Percentiles rank a stretch among this genome's conserved stretches.
Conservation (phyloP, 2,113 vertebrate genomes). For the Ictalurus punctatus region DNA sequence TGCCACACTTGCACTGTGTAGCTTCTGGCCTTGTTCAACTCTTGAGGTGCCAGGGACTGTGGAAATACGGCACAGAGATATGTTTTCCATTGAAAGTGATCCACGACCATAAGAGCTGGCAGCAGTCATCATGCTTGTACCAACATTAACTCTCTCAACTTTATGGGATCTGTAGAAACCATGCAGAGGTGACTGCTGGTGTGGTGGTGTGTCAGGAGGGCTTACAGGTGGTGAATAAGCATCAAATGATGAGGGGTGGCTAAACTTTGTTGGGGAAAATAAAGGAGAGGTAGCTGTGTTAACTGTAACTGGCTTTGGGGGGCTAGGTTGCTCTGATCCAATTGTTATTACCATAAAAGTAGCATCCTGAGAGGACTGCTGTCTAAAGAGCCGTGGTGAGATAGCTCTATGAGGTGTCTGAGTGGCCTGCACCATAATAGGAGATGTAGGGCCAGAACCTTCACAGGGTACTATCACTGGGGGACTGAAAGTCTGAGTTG, state of each 20-base stretch:
- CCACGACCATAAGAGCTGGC: conserved; percentile 83
- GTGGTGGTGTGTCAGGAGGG: conserved; percentile 76
- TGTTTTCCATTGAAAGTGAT: conserved; percentile 89
- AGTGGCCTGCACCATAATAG: conserved; percentile 86
- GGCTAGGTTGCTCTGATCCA: conserved; percentile 80
- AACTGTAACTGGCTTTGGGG: conserved; percentile 79
- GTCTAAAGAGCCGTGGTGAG: conserved; percentile 80
- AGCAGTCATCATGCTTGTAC: conserved; percentile 76
- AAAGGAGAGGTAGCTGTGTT: conserved; percentile 84
- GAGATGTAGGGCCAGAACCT: conserved; percentile 65
- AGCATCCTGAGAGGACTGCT: conserved; percentile 85
- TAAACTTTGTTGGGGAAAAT: conserved; percentile 82
- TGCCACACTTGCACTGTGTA: conserved; percentile 82
- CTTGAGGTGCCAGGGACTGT: conserved; percentile 89
- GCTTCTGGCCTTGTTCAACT: conserved; percentile 88
- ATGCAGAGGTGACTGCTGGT: conserved; percentile 68
- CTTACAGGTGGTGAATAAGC: conserved; percentile 80
- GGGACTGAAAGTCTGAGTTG: conserved; percentile 84
- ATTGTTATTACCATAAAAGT: conserved; percentile 81
- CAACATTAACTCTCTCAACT: conserved; percentile 74
- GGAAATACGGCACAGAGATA: conserved; percentile 92
- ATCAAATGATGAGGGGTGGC: conserved; percentile 79
- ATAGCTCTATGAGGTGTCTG: conserved; percentile 80
- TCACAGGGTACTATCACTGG: conserved; percentile 66
- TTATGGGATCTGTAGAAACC: conserved; percentile 74